Evolutionary conservation across 23 tunicate genomes (phyloP).

Genomic region (Clavelina lepadiformis): DNA sequence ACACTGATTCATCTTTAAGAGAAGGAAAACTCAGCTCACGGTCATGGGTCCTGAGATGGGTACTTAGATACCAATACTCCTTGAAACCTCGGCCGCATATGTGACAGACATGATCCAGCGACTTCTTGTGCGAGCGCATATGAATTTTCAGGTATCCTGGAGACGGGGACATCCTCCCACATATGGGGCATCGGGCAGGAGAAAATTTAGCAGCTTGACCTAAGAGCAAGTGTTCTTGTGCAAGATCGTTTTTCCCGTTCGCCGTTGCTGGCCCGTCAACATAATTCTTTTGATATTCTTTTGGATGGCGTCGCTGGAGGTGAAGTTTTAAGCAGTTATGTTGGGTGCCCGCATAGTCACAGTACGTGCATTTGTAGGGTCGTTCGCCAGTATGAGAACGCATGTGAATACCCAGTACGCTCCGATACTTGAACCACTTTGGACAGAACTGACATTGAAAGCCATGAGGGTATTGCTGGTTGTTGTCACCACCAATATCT

Average conservation of each 20-base stretch:
- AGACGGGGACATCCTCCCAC: conserved; percentile 84
- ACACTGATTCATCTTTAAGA: background rate
- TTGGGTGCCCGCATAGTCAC: conserved; percentile 87
- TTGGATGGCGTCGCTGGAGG: conserved; percentile 78
- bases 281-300: conserved; percentile 9
- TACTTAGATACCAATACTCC: conserved; percentile 92
- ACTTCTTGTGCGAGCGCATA: conserved; percentile 90
- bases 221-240: conserved; percentile 32
- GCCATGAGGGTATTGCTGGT: conserved; percentile 30
- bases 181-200: conserved; percentile 82
- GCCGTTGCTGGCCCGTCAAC: background rate
- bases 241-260: background rate
- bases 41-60: conserved; percentile 82
- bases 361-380: conserved; percentile 73
- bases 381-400: conserved; percentile 89
- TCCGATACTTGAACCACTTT: conserved; percentile 78
- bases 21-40: conserved; percentile 6
- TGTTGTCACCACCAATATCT: background rate
- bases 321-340: conserved; percentile 87
- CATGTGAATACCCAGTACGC: conserved; percentile 79
- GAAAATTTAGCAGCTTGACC: conserved; percentile 50
- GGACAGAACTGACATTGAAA: conserved; percentile 63
- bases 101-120: conserved; percentile 78
- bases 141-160: conserved; percentile 91
- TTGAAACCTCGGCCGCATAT: conserved; percentile 93